phyloP scores from a whole-genome alignment of 1,140 invertebrate genomes.

The Theocolax elegans region DNA sequence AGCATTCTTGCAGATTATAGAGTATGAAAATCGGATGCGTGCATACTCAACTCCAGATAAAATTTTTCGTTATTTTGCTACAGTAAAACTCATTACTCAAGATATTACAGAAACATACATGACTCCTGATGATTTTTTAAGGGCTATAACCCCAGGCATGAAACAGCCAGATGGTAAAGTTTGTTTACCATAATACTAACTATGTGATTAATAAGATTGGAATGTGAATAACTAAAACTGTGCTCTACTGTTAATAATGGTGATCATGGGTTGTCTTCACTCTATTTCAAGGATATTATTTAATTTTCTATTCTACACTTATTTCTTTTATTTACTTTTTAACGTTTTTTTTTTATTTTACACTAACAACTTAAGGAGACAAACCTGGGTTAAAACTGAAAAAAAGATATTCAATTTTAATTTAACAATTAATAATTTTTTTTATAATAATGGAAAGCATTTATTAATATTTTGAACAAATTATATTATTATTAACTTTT shows the following conservation, averaged over 20 bases:
- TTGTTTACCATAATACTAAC: conserved; percentile 40
- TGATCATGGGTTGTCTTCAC: conserved; percentile 34
- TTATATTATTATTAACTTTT: no score
- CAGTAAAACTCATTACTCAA: conserved; percentile 83
- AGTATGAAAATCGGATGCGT: conserved; percentile 97
- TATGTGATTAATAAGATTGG: conserved; percentile 27
- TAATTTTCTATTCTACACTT: neutral
- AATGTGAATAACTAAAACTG: conserved; percentile 29
- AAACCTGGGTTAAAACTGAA: no score
- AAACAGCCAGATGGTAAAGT: conserved; percentile 95
- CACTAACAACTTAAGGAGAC: conserved; percentile 11
- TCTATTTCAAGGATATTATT: conserved; percentile 3
- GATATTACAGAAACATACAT: conserved; percentile 89
- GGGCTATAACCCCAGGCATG: conserved; percentile 95
- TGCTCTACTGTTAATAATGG: conserved; percentile 31
- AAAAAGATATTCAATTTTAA: no score
- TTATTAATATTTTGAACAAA: no score
- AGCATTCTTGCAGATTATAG: conserved; percentile 85
- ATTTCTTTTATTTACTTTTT: conserved; percentile 18
- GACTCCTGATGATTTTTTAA: conserved; percentile 98
- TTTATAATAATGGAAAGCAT: no score
- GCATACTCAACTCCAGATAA: conserved; percentile 98
- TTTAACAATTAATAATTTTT: no score
- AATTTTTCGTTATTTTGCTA: conserved; percentile 99
- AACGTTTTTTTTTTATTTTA: conserved; percentile 14